Evolutionary conservation across 1,140 invertebrate genomes (phyloP).

Genomic region (Neodiprion lecontei): DNA sequence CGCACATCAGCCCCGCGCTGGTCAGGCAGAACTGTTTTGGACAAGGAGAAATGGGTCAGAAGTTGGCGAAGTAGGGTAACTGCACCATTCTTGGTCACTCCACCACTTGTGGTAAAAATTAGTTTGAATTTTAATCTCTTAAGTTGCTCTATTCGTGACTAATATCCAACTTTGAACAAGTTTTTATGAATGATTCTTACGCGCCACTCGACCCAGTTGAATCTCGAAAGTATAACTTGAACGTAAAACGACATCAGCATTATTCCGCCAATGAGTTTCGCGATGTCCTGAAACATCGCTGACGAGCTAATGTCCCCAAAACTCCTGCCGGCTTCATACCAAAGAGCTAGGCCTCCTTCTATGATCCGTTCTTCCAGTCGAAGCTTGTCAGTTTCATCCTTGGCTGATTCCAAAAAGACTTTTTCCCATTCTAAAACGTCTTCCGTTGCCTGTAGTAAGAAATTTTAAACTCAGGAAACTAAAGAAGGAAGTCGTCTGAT

Average conservation of each 20-base stretch:
- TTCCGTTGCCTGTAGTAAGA: constrained; percentile 61
- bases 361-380: constrained; percentile 22
- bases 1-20: constrained; percentile 70
- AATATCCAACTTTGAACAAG: not conserved
- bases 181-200: constrained; percentile 50
- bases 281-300: constrained; percentile 76
- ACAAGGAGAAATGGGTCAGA: not conserved
- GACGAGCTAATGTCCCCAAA: constrained; percentile 75
- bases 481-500: not conserved
- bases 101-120: no score
- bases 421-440: constrained; percentile 72
- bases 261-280: constrained; percentile 73
- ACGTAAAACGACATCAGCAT: constrained; percentile 78
- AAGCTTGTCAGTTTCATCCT: constrained; percentile 43
- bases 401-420: constrained; percentile 64
- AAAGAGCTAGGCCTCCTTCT: constrained; percentile 58
- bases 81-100: no score
- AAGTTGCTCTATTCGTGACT: no score
- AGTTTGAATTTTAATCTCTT: no score
- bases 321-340: constrained; percentile 72
- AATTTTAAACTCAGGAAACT: constrained; percentile 13
- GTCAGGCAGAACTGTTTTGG: constrained; percentile 50
- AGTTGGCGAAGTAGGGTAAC: no score
- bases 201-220: constrained; percentile 77
- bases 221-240: constrained; percentile 75